phyloP scores from a whole-genome alignment of 2,797 vertebrate species.

The Pangasius mekongensis region DNA sequence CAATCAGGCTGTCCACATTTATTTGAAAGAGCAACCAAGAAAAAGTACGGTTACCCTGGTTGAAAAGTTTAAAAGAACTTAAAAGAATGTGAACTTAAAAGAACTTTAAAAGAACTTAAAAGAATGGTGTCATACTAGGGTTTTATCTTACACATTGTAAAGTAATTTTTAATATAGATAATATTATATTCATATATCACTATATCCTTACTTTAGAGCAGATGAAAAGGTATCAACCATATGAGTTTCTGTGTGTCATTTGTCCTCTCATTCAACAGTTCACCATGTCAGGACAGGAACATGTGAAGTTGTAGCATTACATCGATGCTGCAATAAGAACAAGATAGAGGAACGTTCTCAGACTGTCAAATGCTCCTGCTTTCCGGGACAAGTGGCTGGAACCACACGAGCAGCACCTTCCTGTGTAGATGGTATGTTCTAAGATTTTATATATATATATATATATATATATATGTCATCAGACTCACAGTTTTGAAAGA shows the following conservation, averaged over 20 bases:
- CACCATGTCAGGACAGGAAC: constrained; percentile 92
- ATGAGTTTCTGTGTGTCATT: neutral
- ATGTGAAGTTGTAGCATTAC: constrained; percentile 96
- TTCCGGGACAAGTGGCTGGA: constrained; percentile 96
- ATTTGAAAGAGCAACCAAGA: neutral
- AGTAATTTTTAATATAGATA: neutral
- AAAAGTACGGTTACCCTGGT: neutral
- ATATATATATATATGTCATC: too few relatives aligned
- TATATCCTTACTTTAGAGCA: neutral
- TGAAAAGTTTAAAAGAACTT: neutral
- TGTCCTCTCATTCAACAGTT: constrained; percentile 66
- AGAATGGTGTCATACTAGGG: neutral
- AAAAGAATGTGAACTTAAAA: neutral
- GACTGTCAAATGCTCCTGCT: constrained; percentile 98
- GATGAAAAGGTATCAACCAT: neutral
- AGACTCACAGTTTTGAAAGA: neutral
- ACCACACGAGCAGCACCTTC: constrained; percentile 94
- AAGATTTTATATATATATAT: neutral
- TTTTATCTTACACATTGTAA: neutral
- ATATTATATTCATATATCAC: neutral
- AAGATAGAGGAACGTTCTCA: constrained; percentile 98
- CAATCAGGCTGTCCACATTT: neutral
- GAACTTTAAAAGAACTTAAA: neutral
- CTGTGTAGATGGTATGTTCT: constrained; percentile 90
- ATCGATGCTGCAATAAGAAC: constrained; percentile 99